A percentile compares a stretch with the other conserved stretches of the same genome.
Conservation (phyloP, 2,113 vertebrate species). For the Eulacestoma nigropectus region DNA sequence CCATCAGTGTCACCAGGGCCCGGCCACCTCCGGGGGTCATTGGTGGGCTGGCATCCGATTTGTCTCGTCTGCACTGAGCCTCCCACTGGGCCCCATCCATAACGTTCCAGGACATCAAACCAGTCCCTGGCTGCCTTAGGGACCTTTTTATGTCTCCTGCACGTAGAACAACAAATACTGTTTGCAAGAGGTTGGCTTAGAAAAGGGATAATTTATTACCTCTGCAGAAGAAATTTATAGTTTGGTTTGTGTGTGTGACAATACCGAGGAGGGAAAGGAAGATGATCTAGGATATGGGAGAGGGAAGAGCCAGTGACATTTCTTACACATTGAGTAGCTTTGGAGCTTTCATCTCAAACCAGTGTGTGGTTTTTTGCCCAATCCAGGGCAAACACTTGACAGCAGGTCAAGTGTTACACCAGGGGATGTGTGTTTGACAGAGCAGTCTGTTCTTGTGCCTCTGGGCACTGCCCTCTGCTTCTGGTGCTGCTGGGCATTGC, state of each 20-base stretch:
- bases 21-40: neutral
- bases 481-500: neutral
- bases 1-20: neutral
- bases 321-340: neutral
- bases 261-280: neutral
- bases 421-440: neutral
- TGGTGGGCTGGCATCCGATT: neutral
- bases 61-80: neutral
- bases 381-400: too few relatives aligned
- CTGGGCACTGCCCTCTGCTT: neutral
- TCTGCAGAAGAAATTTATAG: neutral
- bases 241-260: neutral
- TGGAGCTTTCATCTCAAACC: neutral
- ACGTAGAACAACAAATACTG: neutral
- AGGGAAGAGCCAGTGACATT: neutral
- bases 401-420: rapidly evolving
- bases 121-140: neutral
- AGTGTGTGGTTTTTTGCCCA: rapidly evolving
- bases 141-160: neutral
- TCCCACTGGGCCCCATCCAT: neutral
- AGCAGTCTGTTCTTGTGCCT: neutral
- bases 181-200: neutral
- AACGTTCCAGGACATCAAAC: neutral
- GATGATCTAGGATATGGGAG: rapidly evolving
- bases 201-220: neutral